Evolutionary conservation across 1,140 invertebrate species (phyloP).

Genomic region (Drosophila sproati): DNA sequence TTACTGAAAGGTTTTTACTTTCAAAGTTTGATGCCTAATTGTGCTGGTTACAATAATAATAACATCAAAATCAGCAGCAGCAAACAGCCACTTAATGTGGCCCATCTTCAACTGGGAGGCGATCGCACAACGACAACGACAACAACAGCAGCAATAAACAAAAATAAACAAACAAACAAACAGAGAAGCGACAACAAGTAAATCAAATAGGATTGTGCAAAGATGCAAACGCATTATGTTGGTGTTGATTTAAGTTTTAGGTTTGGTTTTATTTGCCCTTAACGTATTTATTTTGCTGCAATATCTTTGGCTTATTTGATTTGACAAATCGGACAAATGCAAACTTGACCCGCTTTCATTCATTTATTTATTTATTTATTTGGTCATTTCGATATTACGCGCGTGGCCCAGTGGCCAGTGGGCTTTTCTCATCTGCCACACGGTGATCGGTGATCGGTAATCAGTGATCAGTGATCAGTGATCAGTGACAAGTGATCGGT

Average conservation of each 20-base stretch:
- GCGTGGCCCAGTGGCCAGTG: background rate
- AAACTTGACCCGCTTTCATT: conserved; percentile 71
- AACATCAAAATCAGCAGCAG: conserved; percentile 20
- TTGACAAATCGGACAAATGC: conserved; percentile 39
- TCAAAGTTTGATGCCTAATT: conserved; percentile 58
- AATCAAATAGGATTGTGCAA: conserved; percentile 74
- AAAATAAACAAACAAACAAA: background rate
- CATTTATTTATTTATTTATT: conserved; percentile 4
- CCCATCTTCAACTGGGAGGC: conserved; percentile 1
- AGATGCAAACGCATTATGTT: conserved; percentile 75
- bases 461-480: background rate
- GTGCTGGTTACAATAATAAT: conserved; percentile 62
- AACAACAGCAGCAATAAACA: background rate
- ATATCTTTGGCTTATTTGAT: conserved; percentile 48
- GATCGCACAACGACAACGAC: conserved; percentile 25
- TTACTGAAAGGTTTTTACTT: conserved; percentile 29
- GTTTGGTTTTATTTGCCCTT: conserved; percentile 52
- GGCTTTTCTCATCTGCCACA: background rate
- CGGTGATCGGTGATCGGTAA: background rate
- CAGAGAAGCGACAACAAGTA: conserved; percentile 3
- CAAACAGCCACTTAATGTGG: conserved; percentile 10
- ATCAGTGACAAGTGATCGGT: background rate
- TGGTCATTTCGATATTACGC: background rate
- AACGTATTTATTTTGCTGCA: conserved; percentile 66
- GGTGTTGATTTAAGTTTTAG: conserved; percentile 68